Percentiles rank a stretch among this genome's conserved stretches.
These are phyloP conservation scores for Andrena dorsata DNA, from an alignment of 2,888 invertebrate genomes.

Conservation along the genomic window DNA sequence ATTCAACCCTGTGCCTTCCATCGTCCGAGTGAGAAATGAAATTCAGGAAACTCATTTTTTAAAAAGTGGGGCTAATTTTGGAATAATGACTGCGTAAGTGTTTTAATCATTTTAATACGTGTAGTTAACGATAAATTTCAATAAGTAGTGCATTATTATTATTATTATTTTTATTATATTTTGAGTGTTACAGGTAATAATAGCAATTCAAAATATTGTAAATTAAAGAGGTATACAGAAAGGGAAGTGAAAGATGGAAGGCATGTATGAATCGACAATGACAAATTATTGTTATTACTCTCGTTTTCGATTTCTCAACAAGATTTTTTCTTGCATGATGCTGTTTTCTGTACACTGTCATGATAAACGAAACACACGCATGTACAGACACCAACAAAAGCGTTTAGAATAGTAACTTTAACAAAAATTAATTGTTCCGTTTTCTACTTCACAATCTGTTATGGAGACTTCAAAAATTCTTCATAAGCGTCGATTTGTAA, in stretches of 20 bases:
- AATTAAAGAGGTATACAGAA: background rate
- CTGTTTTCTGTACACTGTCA: slow-evolving; percentile 49
- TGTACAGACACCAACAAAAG: slow-evolving; percentile 37
- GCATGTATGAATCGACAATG: slow-evolving; percentile 15
- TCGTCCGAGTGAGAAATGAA: background rate
- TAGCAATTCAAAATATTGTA: background rate
- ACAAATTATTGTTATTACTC: slow-evolving; percentile 3
- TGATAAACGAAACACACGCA: slow-evolving; percentile 26
- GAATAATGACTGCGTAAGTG: background rate
- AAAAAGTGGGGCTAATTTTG: background rate
- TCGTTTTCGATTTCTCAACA: slow-evolving; percentile 36
- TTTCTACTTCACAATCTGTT: background rate
- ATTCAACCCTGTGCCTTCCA: slow-evolving; percentile 25
- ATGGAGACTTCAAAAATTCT: background rate
- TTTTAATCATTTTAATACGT: background rate
- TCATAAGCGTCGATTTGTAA: background rate
- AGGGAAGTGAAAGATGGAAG: background rate
- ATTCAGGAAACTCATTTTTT: background rate
- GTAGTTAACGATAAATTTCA: background rate
- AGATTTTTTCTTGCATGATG: slow-evolving; percentile 62
- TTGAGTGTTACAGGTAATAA: background rate
- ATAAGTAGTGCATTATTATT: background rate
- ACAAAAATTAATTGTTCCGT: background rate
- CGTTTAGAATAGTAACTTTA: background rate
- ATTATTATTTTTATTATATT: background rate